Percentiles rank a stretch among this genome's conserved stretches.
These are phyloP conservation scores for Drosophila ustulata DNA, from an alignment of 2,888 invertebrate genomes.

Conservation along the genomic window DNA sequence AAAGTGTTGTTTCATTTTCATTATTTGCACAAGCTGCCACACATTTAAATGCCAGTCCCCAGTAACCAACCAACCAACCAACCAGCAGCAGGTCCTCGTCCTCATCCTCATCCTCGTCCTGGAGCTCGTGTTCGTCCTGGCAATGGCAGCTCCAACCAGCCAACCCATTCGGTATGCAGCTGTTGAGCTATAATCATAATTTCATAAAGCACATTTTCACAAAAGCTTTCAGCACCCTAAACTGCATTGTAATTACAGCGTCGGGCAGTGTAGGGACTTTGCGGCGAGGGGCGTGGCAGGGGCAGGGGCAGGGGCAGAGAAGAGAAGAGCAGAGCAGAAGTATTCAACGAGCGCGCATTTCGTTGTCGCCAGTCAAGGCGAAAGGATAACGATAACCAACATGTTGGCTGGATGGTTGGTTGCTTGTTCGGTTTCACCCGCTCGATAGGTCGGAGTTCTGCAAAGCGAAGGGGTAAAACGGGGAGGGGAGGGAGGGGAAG, in stretches of 20 bases:
- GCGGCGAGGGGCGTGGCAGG: not conserved
- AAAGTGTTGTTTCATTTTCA: conserved; percentile 82
- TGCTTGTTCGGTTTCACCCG: conserved; percentile 19
- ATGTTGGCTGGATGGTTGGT: conserved; percentile 61
- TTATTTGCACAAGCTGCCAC: conserved; percentile 79
- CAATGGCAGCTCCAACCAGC: conserved; percentile 1
- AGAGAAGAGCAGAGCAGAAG: conserved; percentile 23
- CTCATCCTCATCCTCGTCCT: not conserved
- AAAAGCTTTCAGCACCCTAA: conserved; percentile 82
- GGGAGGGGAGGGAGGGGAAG: not conserved
- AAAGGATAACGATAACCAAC: conserved; percentile 76
- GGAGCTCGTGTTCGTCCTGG: not conserved
- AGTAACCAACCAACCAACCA: conserved; percentile 9
- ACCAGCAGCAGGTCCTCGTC: not conserved
- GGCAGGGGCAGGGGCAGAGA: too few species aligned
- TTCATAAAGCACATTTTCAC: conserved; percentile 83
- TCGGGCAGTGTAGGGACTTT: conserved; percentile 19
- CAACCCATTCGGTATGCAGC: conserved; percentile 64
- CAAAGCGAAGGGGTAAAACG: not conserved
- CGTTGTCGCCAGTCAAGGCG: conserved; percentile 69
- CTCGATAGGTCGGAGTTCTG: conserved; percentile 21
- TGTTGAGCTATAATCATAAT: conserved; percentile 82
- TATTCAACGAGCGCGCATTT: conserved; percentile 62
- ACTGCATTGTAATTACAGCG: conserved; percentile 80
- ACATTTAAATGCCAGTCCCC: conserved; percentile 72